Percentiles rank a stretch among this genome's conserved stretches.
Conservation (phyloP, 1,140 invertebrate species). For the Seison nebaliae region DNA sequence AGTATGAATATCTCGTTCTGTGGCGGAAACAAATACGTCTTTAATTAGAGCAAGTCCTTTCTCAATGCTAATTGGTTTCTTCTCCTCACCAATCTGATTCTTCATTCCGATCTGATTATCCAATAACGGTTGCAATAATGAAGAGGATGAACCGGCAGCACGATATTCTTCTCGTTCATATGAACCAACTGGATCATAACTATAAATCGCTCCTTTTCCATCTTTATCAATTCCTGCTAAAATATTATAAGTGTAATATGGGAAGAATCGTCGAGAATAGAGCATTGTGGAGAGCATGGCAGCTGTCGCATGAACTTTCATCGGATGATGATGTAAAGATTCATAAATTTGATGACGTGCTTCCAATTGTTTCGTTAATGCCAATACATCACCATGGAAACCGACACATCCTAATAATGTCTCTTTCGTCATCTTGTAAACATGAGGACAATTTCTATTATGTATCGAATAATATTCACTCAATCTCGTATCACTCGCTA, state of each 20-base stretch:
- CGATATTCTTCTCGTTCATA: conserved; percentile 49
- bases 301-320: conserved; percentile 64
- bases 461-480: conserved; percentile 64
- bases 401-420: conserved; percentile 8
- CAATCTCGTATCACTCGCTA: conserved; percentile 71
- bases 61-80: conserved; percentile 33
- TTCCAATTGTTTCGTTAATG: conserved; percentile 29
- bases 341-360: conserved; percentile 44
- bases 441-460: conserved; percentile 47
- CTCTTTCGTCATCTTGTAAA: conserved; percentile 25
- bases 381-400: conserved; percentile 31
- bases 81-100: conserved; percentile 43
- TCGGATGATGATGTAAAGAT: conserved; percentile 71
- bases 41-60: conserved; percentile 56
- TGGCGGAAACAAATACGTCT: conserved; percentile 80
- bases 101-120: conserved; percentile 35
- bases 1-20: conserved; percentile 83
- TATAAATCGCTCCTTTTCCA: conserved; percentile 64
- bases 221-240: conserved; percentile 49
- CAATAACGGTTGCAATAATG: conserved; percentile 35
- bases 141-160: conserved; percentile 44
- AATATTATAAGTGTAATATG: conserved; percentile 83
- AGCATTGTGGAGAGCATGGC: conserved; percentile 82
- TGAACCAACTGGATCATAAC: conserved; percentile 85
- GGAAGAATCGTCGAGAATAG: conserved; percentile 88